Evolutionary conservation across 2,113 vertebrate genomes (phyloP).

Genomic region (Myiopsitta monachus): DNA sequence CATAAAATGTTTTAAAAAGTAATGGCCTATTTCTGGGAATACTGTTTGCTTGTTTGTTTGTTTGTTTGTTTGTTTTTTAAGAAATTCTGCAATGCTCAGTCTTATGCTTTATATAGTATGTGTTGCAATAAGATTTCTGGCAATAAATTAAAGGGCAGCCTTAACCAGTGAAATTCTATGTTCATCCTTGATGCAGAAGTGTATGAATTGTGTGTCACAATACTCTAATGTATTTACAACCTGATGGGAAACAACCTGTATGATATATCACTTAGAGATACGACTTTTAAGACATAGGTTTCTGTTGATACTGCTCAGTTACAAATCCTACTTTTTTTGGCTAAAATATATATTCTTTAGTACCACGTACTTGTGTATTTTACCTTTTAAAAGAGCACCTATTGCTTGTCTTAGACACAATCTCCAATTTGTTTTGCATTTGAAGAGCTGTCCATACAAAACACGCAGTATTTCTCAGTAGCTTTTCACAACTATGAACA

Average conservation of each 20-base stretch:
- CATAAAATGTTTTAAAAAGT: neutral
- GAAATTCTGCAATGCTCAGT: neutral
- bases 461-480: neutral
- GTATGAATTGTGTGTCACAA: neutral
- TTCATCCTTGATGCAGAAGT: neutral
- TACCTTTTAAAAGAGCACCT: neutral
- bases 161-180: neutral
- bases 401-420: neutral
- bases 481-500: neutral
- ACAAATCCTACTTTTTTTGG: neutral
- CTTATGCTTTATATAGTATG: neutral
- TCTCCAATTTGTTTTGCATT: neutral
- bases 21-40: neutral
- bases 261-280: neutral
- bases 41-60: neutral
- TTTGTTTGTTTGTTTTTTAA: neutral
- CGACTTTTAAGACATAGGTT: neutral
- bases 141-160: neutral
- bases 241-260: neutral
- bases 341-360: neutral
- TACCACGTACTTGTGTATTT: neutral
- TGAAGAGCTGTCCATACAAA: neutral
- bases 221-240: neutral
- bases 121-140: neutral
- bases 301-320: neutral